Evolutionary conservation across 2,797 vertebrate genomes (phyloP).

Genomic region (Pyrocephalus nanus): DNA sequence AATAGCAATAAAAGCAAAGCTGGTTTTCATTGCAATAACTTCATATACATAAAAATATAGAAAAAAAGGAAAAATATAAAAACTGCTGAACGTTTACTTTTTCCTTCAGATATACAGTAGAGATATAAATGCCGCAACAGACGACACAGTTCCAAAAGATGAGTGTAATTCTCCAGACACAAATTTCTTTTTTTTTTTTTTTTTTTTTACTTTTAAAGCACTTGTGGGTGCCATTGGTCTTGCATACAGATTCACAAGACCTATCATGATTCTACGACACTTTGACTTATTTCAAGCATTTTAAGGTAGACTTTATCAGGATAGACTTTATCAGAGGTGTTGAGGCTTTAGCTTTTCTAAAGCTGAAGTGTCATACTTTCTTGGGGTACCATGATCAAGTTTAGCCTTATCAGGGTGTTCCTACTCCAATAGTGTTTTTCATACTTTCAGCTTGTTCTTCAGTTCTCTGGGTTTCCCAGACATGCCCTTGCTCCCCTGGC

Average conservation of each 20-base stretch:
- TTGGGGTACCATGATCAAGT: background rate
- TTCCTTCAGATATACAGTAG: conserved; percentile 6
- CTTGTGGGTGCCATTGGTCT: rapidly evolving
- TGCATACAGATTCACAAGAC: background rate
- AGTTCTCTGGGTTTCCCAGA: background rate
- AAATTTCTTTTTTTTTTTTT: background rate
- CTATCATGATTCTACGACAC: rapidly evolving
- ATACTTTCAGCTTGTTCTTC: background rate
- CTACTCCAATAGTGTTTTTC: background rate
- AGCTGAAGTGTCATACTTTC: background rate
- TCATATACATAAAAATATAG: conserved; percentile 65
- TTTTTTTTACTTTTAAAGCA: background rate
- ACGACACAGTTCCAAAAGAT: conserved; percentile 2
- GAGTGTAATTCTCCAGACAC: background rate
- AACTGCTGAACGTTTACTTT: conserved; percentile 64
- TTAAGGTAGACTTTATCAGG: background rate
- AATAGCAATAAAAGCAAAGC: conserved; percentile 67
- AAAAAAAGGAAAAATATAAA: conserved; percentile 47
- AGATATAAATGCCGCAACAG: background rate
- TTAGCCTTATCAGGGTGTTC: background rate
- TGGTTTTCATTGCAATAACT: conserved; percentile 63
- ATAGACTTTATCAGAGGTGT: background rate
- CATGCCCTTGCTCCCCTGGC: background rate
- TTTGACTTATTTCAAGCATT: background rate
- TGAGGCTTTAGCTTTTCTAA: background rate